Conservation (phyloP, 2,797 vertebrate species). For the Artibeus jamaicensis region DNA sequence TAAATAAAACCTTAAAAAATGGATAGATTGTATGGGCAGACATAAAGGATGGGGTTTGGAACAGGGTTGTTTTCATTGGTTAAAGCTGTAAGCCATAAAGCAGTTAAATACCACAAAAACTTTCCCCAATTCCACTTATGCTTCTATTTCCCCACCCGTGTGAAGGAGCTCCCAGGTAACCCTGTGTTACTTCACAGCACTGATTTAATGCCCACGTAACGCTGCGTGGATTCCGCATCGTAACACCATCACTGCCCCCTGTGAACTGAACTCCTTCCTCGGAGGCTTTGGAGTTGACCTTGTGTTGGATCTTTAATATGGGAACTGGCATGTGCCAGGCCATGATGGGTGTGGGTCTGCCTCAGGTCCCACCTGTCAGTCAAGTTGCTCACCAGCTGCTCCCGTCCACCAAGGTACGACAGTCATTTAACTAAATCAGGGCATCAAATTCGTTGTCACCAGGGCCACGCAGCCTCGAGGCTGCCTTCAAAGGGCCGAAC, state of each 20-base stretch:
- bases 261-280: slow-evolving; percentile 48
- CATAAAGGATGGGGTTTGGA: slow-evolving; percentile 65
- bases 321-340: slow-evolving; percentile 72
- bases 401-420: background rate
- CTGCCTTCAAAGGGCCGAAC: too few relatives aligned
- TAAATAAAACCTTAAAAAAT: background rate
- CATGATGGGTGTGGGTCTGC: slow-evolving; percentile 55
- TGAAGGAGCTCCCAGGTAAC: slow-evolving; percentile 12
- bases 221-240: background rate
- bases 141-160: background rate
- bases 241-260: slow-evolving; percentile 17
- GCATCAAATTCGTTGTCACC: too few relatives aligned
- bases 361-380: background rate
- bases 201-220: slow-evolving; percentile 43
- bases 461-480: too few relatives aligned
- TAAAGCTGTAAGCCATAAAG: slow-evolving; percentile 45
- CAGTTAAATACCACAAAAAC: slow-evolving; percentile 46
- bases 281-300: slow-evolving; percentile 71
- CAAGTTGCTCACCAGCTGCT: slow-evolving; percentile 43
- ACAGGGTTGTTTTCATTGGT: slow-evolving; percentile 58
- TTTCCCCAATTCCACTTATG: background rate
- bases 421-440: background rate
- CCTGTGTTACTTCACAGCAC: slow-evolving; percentile 42
- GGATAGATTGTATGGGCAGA: slow-evolving; percentile 59
- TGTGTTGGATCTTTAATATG: slow-evolving; percentile 71